These are phyloP conservation scores for Alcis repandata DNA, from an alignment of 2,888 invertebrate genomes.

Conservation along the genomic window DNA sequence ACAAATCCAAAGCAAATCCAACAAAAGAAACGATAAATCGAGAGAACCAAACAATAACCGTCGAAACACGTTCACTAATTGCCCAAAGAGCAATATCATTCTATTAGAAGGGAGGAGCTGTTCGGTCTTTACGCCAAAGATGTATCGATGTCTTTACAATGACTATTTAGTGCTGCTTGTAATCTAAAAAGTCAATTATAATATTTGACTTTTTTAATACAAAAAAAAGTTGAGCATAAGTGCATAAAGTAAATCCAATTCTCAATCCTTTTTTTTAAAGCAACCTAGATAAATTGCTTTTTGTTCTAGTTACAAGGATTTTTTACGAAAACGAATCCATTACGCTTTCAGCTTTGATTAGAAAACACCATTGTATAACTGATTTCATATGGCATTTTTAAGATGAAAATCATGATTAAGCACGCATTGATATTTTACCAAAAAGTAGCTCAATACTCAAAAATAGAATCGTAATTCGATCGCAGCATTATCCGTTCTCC, in stretches of 20 bases:
- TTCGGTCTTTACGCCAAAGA: neutral
- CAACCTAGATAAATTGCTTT: no score
- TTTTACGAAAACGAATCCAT: no score
- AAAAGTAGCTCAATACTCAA: neutral
- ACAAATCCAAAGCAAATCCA: constrained; percentile 28
- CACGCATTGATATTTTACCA: neutral
- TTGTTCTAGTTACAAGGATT: no score
- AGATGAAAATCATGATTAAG: neutral
- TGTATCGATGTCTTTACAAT: neutral
- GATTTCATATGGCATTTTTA: no score
- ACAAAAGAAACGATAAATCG: constrained; percentile 33
- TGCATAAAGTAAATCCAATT: no score
- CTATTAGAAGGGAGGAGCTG: constrained; percentile 30
- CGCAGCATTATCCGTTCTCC: neutral
- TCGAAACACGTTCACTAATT: constrained; percentile 48
- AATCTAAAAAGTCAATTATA: no score
- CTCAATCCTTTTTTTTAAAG: no score
- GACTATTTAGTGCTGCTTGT: neutral
- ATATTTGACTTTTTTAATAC: no score
- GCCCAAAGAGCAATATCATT: constrained; percentile 50
- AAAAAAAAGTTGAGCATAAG: no score
- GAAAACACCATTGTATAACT: no score
- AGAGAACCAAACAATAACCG: constrained; percentile 34
- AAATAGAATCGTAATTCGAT: constrained; percentile 3
- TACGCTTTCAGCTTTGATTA: no score